Evolutionary conservation across 2,797 vertebrate species (phyloP), one percentile per base, ranked within the genome.

Genomic region (Gobio occitaniae): DNA sequence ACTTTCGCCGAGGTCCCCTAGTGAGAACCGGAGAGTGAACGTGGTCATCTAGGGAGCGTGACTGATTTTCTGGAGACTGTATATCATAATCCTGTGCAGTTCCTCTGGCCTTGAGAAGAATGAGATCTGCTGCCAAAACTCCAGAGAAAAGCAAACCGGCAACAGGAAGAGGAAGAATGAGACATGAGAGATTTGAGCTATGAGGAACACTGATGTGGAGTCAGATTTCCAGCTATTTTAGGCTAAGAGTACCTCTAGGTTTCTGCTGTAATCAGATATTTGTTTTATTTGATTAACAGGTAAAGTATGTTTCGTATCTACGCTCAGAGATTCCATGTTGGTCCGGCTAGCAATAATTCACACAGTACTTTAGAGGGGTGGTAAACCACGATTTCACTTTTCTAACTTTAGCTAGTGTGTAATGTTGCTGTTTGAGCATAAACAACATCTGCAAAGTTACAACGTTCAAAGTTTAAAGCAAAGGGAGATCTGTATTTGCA

Each of bases 161-260:
- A 90, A 92, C 88, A 91, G 89, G 86, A 86, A 84, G 63, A 87
- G 84, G 90, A 91, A 88, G 87, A 89, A 91, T 71, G 90, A 90
- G 91, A 91, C 91, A 91, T 82, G 77, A 66, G 92, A 90, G 91
- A 88, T 15, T 69, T 75, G 54, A 75, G 79, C 78, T 78, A 84
- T 81, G 66, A 81, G 78, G 77, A 56, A 69, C 84, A 59, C 77
- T 19, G 66, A 65, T 78, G 52, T 61, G 48, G 48, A 52, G 74
- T 86, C 77, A 10, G 41, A 21, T 82, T 86, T 89, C 84, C 48
- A 71, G 52, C 82, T 77, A 84, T 87, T 87, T 82, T 84, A 84
- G 56, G 78, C 56, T 17, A 74, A 56, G n/a, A 29, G 17, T 66
- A 79, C 12, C 15, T 16, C 2, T 6, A n/a, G 4, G 29, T 50